Percentiles rank a stretch among this genome's conserved stretches.
These are phyloP conservation scores for Anser cygnoides DNA, from an alignment of 2,113 vertebrate genomes.

Conservation along the genomic window DNA sequence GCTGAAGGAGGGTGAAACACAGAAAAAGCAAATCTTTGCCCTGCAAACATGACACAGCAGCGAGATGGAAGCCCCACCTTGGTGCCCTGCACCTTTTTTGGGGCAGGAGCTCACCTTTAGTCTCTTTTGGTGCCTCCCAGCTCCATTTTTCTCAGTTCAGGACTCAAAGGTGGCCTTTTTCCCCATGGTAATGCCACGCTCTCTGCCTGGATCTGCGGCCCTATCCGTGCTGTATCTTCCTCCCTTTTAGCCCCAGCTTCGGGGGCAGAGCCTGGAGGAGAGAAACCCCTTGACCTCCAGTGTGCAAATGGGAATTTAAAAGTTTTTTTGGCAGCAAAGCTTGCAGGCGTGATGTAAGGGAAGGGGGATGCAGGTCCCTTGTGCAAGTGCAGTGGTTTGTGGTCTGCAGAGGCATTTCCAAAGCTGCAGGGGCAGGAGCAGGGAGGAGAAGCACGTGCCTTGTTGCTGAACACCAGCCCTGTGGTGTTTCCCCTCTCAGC, in stretches of 20 bases:
- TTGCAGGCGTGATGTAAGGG: background rate
- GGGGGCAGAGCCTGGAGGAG: background rate
- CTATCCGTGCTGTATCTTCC: background rate
- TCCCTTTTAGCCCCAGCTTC: accelerated
- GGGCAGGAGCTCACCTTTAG: background rate
- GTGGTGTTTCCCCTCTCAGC: background rate
- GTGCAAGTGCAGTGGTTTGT: background rate
- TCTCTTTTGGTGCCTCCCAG: background rate
- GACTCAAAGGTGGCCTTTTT: background rate
- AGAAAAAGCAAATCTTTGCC: background rate
- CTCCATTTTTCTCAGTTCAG: background rate
- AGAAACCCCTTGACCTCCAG: background rate
- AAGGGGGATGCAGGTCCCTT: background rate
- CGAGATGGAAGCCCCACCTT: too few relatives aligned
- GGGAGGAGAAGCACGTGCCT: too few relatives aligned
- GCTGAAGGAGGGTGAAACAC: background rate
- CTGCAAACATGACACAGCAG: background rate
- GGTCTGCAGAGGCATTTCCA: background rate
- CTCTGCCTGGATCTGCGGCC: background rate
- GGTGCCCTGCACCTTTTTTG: background rate
- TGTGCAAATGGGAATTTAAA: accelerated
- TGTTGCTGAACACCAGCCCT: background rate
- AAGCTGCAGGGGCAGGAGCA: background rate
- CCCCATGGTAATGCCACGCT: accelerated
- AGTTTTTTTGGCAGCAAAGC: accelerated